Percentiles rank a stretch among this genome's conserved stretches.
These are phyloP conservation scores for Andrena haemorrhoa DNA, from an alignment of 2,888 invertebrate species.

Conservation along the genomic window DNA sequence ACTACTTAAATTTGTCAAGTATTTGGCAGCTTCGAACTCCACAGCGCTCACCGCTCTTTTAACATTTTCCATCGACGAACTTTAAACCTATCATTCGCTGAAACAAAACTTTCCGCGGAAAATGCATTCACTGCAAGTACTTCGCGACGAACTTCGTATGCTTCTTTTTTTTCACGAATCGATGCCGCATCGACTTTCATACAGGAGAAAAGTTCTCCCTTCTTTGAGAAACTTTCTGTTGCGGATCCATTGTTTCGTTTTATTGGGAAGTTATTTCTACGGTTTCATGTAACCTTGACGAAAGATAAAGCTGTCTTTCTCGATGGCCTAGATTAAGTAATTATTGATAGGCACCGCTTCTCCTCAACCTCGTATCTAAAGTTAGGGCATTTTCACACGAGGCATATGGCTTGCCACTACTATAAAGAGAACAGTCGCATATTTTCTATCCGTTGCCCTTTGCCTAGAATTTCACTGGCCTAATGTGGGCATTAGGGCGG, in stretches of 20 bases:
- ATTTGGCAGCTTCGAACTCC: no score
- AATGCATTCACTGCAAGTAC: slow-evolving; percentile 18
- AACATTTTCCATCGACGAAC: not conserved
- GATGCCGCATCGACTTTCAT: not conserved
- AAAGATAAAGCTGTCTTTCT: slow-evolving; percentile 21
- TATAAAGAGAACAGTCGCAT: not conserved
- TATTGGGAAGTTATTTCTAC: slow-evolving; percentile 21
- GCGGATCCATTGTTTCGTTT: not conserved
- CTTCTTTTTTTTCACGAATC: not conserved
- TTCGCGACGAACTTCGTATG: slow-evolving; percentile 3
- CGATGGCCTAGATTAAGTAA: slow-evolving; percentile 28
- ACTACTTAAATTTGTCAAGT: no score
- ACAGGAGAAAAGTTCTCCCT: no score
- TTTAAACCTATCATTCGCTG: slow-evolving; percentile 19
- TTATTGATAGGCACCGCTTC: slow-evolving; percentile 10
- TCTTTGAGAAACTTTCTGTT: slow-evolving; percentile 11
- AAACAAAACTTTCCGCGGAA: not conserved
- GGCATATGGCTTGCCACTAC: not conserved
- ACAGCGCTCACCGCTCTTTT: not conserved
- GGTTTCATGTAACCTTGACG: slow-evolving; percentile 21
- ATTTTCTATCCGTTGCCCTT: no score
- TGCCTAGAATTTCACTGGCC: no score
- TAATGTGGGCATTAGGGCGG: no score
- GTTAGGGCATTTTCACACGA: not conserved
- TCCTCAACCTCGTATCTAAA: not conserved